Evolutionary conservation across 1,140 invertebrate species (phyloP).

Genomic region (Ceratina japonica): DNA sequence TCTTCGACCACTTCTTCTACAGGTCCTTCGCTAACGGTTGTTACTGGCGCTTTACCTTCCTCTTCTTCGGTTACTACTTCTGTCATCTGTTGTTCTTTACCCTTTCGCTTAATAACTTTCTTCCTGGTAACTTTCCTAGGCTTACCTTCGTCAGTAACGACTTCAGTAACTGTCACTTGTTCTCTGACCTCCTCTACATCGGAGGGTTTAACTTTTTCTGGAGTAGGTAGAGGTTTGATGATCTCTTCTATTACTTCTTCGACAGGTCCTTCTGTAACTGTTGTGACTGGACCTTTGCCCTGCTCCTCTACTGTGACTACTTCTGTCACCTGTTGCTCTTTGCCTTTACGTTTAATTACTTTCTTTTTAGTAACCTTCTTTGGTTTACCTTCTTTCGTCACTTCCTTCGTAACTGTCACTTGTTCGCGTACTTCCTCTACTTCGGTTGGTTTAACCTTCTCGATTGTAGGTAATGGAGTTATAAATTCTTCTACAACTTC

Average conservation of each 20-base stretch:
- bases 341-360: slow-evolving; percentile 68
- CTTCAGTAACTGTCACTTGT: slow-evolving; percentile 67
- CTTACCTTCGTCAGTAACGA: slow-evolving; percentile 73
- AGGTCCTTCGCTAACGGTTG: too few relatives aligned
- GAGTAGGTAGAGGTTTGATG: slow-evolving; percentile 82
- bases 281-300: slow-evolving; percentile 64
- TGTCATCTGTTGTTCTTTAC: slow-evolving; percentile 61
- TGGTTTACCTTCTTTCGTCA: slow-evolving; percentile 56
- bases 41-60: too few relatives aligned
- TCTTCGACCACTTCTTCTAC: too few relatives aligned
- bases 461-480: not conserved
- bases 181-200: slow-evolving; percentile 53
- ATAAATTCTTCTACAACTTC: slow-evolving; percentile 41
- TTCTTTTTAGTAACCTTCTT: slow-evolving; percentile 72
- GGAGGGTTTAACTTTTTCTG: slow-evolving; percentile 83
- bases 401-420: slow-evolving; percentile 53
- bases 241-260: slow-evolving; percentile 75
- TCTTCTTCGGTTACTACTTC: not conserved
- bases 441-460: slow-evolving; percentile 47
- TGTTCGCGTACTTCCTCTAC: slow-evolving; percentile 43
- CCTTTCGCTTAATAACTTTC: slow-evolving; percentile 20
- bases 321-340: slow-evolving; percentile 67
- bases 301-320: slow-evolving; percentile 69
- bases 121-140: slow-evolving; percentile 66
- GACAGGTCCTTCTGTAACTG: slow-evolving; percentile 39